Evolutionary conservation across 2,888 invertebrate genomes (phyloP).

Genomic region (Oscheius myriophilus): DNA sequence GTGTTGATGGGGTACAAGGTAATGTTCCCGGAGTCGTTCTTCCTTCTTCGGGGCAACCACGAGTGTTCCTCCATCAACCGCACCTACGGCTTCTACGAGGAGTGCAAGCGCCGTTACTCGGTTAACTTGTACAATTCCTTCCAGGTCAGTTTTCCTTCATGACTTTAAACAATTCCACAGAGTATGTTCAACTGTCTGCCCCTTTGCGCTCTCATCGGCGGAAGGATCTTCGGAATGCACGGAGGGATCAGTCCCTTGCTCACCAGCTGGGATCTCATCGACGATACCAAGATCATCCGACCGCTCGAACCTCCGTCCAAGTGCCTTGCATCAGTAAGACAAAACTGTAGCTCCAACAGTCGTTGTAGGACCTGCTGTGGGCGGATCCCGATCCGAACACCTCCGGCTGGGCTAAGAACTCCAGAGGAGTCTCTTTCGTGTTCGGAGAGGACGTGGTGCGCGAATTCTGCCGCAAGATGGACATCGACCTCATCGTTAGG

Average conservation of each 20-base stretch:
- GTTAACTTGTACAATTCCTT: constrained; percentile 39
- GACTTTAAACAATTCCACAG: background rate
- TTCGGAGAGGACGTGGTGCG: constrained; percentile 53
- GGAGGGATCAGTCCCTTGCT: constrained; percentile 48
- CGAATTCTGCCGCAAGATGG: constrained; percentile 51
- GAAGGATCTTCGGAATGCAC: constrained; percentile 57
- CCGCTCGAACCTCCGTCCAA: constrained; percentile 50
- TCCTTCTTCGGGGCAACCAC: constrained; percentile 60
- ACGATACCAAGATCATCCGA: constrained; percentile 37
- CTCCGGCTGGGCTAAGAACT: constrained; percentile 49
- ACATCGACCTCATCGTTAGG: constrained; percentile 53
- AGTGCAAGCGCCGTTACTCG: constrained; percentile 54
- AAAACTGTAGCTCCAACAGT: background rate
- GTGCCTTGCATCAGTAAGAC: constrained; percentile 35
- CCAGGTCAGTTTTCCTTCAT: constrained; percentile 36
- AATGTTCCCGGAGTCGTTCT: constrained; percentile 46
- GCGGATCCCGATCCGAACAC: constrained; percentile 47
- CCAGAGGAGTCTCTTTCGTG: constrained; percentile 49
- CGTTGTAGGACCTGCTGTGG: constrained; percentile 48
- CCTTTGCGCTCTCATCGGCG: constrained; percentile 44
- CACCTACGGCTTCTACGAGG: constrained; percentile 61
- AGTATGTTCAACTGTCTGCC: constrained; percentile 51
- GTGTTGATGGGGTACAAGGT: constrained; percentile 52
- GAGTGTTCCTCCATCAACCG: constrained; percentile 56
- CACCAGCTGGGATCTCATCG: constrained; percentile 39